Percentiles rank a stretch among this genome's conserved stretches.
phyloP scores from a whole-genome alignment of 2,797 vertebrate species.

The Labeo calbasu region DNA sequence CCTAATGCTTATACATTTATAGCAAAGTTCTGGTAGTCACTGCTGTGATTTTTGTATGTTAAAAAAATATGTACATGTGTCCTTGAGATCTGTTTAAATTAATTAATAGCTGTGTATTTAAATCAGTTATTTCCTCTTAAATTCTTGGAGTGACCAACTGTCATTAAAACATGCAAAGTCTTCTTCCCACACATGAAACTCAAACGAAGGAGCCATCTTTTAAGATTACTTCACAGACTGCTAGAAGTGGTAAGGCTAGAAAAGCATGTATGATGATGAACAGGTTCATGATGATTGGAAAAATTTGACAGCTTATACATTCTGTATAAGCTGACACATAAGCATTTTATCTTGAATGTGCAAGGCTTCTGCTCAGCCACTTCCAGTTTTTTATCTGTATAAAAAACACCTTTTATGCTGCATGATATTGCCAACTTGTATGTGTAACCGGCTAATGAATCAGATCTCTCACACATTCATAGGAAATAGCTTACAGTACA shows the following conservation, averaged over 20 bases:
- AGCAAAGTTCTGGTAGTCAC: background rate
- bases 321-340: background rate
- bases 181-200: background rate
- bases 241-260: background rate
- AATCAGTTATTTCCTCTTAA: constrained; percentile 1
- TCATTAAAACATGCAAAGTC: background rate
- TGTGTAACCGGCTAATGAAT: background rate
- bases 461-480: background rate
- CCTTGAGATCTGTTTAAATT: background rate
- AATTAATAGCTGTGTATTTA: background rate
- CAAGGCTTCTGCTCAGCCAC: background rate
- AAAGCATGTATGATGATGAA: background rate
- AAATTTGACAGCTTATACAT: background rate
- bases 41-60: background rate
- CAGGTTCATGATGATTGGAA: background rate
- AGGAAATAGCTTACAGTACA: background rate
- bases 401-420: background rate
- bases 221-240: background rate
- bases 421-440: background rate
- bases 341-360: background rate
- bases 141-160: background rate
- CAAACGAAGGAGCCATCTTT: background rate
- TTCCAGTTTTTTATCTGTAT: background rate
- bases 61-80: background rate
- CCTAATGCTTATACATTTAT: background rate